These are phyloP conservation scores for Prosopocoilus inquinatus DNA, from an alignment of 2,888 invertebrate species.

Conservation along the genomic window DNA sequence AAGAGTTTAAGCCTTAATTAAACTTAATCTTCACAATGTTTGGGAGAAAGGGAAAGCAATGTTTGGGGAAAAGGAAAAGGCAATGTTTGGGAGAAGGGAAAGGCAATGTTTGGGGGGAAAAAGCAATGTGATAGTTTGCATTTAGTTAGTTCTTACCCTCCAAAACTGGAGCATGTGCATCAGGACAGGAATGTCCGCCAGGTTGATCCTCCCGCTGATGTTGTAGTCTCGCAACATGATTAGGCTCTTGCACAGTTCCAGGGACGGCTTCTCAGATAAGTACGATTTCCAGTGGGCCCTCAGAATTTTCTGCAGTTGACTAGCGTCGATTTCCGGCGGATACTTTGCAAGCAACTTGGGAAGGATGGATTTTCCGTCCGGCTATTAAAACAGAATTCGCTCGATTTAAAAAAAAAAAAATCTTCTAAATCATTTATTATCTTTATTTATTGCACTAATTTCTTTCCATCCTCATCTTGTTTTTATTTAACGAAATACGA, in stretches of 20 bases:
- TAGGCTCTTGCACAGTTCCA: conserved; percentile 66
- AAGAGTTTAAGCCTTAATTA: no score
- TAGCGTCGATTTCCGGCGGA: conserved; percentile 62
- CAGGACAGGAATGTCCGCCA: conserved; percentile 61
- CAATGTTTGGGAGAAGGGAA: no score
- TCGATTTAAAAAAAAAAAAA: no score
- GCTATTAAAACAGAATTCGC: conserved; percentile 50
- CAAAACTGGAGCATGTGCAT: conserved; percentile 65
- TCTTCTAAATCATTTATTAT: no score
- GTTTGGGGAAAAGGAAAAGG: no score
- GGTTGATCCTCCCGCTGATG: conserved; percentile 61
- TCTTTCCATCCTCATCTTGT: no score
- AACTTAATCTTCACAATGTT: no score
- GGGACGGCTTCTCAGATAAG: conserved; percentile 59
- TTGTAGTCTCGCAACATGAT: conserved; percentile 67
- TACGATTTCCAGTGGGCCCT: conserved; percentile 59
- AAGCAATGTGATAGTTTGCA: no score
- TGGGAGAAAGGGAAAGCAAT: no score
- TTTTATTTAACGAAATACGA: background rate
- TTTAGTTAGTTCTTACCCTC: conserved; percentile 50
- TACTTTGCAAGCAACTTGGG: conserved; percentile 56
- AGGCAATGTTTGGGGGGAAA: no score
- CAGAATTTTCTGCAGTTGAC: conserved; percentile 59
- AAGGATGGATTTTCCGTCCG: conserved; percentile 54
- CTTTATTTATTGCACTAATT: no score